Percentiles rank a stretch among this genome's conserved stretches.
Evolutionary conservation across 2,888 invertebrate genomes (phyloP).

Genomic region (Venustoraphidia nigricollis): DNA sequence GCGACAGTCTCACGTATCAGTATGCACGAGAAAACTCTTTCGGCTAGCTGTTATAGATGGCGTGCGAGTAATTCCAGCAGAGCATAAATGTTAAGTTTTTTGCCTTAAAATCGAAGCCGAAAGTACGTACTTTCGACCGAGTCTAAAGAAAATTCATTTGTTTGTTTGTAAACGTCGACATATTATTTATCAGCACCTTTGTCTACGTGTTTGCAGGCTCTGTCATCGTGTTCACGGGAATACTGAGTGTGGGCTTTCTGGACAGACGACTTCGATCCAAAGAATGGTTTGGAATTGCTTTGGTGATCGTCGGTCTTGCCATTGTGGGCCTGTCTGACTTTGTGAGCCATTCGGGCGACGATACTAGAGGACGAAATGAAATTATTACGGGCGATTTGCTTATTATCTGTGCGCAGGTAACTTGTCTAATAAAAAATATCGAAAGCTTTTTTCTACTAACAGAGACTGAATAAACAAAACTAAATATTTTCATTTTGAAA

Average conservation of each 20-base stretch:
- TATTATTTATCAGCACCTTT: neutral
- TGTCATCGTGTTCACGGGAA: slow-evolving; percentile 77
- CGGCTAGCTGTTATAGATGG: too few relatives aligned
- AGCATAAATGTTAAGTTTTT: too few relatives aligned
- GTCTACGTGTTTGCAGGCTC: slow-evolving; percentile 36
- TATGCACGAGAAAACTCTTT: too few relatives aligned
- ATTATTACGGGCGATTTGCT: slow-evolving; percentile 69
- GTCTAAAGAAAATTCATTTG: too few relatives aligned
- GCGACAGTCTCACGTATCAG: too few relatives aligned
- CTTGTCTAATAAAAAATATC: too few relatives aligned
- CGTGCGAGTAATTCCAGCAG: too few relatives aligned
- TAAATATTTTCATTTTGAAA: too few relatives aligned
- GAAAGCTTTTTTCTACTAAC: too few relatives aligned
- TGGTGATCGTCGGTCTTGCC: slow-evolving; percentile 53
- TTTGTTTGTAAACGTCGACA: neutral
- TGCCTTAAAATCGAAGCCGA: too few relatives aligned
- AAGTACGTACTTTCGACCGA: too few relatives aligned
- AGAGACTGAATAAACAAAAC: neutral
- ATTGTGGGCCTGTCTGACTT: slow-evolving; percentile 65
- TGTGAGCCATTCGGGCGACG: slow-evolving; percentile 26
- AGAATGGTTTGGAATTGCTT: slow-evolving; percentile 64
- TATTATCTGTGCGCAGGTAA: slow-evolving; percentile 48
- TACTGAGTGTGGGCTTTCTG: slow-evolving; percentile 72
- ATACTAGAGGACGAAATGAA: slow-evolving; percentile 41
- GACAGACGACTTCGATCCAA: slow-evolving; percentile 42